A percentile compares a stretch with the other conserved stretches of the same genome.
Evolutionary conservation across 2,113 vertebrate genomes (phyloP).

Genomic region (Channa argus): DNA sequence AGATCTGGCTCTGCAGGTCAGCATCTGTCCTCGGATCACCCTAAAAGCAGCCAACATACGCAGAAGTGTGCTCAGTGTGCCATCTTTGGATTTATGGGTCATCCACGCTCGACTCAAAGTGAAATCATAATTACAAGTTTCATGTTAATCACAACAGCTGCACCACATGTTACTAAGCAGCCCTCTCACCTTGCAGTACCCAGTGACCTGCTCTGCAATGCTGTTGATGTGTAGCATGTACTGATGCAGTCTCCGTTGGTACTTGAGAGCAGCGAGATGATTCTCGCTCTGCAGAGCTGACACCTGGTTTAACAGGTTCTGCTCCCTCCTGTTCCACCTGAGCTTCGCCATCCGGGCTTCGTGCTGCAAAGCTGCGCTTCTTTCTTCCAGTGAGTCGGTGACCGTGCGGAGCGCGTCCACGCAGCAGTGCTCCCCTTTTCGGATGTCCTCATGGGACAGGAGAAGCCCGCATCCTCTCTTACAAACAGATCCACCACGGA

Average conservation of each 20-base stretch:
- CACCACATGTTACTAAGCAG: neutral
- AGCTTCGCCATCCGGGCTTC: conserved; percentile 68
- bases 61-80: neutral
- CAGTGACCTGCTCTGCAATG: conserved; percentile 77
- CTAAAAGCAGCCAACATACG: conserved; percentile 46
- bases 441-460: conserved; percentile 23
- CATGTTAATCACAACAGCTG: neutral
- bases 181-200: conserved; percentile 80
- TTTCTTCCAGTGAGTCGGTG: conserved; percentile 59
- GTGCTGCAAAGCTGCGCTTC: conserved; percentile 60
- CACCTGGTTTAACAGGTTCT: conserved; percentile 80
- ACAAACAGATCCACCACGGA: conserved; percentile 39
- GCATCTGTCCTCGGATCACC: conserved; percentile 19
- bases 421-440: conserved; percentile 59
- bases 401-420: conserved; percentile 66
- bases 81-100: neutral
- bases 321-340: conserved; percentile 80
- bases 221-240: conserved; percentile 81
- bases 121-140: neutral
- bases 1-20: conserved; percentile 27
- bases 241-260: conserved; percentile 79
- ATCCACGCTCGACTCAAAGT: neutral
- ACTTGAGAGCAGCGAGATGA: conserved; percentile 82
- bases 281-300: conserved; percentile 82
- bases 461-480: conserved; percentile 65